A percentile compares a stretch with the other conserved stretches of the same genome.
Evolutionary conservation across 1,140 invertebrate species (phyloP).

Genomic region (Venustaconcha ellipsiformis): DNA sequence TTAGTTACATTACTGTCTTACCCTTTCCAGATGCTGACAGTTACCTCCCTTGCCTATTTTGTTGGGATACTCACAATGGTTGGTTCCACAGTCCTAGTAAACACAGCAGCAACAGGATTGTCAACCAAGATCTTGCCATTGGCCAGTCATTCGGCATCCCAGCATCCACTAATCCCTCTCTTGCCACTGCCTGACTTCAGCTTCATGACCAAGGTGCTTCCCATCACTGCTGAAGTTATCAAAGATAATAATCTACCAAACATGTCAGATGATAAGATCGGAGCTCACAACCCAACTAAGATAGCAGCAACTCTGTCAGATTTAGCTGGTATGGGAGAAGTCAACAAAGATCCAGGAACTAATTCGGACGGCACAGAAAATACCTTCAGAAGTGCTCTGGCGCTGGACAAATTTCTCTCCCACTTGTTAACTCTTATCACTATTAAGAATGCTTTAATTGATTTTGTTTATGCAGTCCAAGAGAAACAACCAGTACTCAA

Average conservation of each 20-base stretch:
- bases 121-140: constrained; percentile 20
- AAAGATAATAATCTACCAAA: neutral
- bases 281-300: neutral
- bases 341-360: too few relatives aligned
- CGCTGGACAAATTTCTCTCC: constrained; percentile 17
- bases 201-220: neutral
- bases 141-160: neutral
- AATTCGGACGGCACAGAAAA: neutral
- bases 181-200: neutral
- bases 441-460: constrained; percentile 26
- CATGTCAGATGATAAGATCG: constrained; percentile 1
- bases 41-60: constrained; percentile 79
- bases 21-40: constrained; percentile 72
- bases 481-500: neutral
- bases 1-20: constrained; percentile 26
- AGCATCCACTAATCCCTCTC: neutral
- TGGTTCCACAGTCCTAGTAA: constrained; percentile 61
- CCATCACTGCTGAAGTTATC: neutral
- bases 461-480: constrained; percentile 23
- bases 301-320: neutral
- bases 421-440: constrained; percentile 29
- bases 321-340: neutral
- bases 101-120: constrained; percentile 34
- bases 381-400: neutral
- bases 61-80: constrained; percentile 79